Percentiles rank a stretch among this genome's conserved stretches.
Conservation (phyloP, 2,113 vertebrate species). For the Paramisgurnus dabryanus region DNA sequence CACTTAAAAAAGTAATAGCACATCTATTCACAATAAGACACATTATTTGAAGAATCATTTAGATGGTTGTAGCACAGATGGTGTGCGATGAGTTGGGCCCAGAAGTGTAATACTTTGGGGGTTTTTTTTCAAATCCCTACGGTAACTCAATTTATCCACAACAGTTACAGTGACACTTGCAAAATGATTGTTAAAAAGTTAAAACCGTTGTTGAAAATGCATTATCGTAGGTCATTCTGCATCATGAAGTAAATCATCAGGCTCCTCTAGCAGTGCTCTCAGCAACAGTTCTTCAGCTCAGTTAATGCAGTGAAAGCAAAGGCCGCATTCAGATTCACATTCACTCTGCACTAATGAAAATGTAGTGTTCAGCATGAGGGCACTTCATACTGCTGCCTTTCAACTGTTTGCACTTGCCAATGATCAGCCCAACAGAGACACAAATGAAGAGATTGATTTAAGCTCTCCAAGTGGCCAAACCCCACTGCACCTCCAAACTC, state of each 20-base stretch:
- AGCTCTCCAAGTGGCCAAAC: conserved; percentile 60
- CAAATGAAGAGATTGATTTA: conserved; percentile 72
- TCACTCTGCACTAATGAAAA: conserved; percentile 55
- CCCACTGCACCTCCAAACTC: conserved; percentile 59
- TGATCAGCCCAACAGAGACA: conserved; percentile 67
- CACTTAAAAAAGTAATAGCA: background rate
- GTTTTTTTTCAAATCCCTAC: too few species aligned
- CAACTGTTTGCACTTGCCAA: conserved; percentile 64
- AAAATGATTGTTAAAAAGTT: too few species aligned
- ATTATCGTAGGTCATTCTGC: background rate
- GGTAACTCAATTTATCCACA: too few species aligned
- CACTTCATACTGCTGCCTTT: conserved; percentile 26
- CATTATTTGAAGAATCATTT: background rate
- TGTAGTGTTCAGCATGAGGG: conserved; percentile 47
- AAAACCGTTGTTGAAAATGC: too few species aligned
- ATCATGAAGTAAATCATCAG: background rate
- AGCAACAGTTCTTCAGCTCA: background rate
- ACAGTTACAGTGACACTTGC: too few species aligned
- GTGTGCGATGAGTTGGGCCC: background rate
- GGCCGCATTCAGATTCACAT: conserved; percentile 17
- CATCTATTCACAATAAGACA: background rate
- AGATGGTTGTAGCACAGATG: background rate
- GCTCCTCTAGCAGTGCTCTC: background rate
- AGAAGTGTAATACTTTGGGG: background rate
- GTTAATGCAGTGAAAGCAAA: background rate